Conservation (phyloP, 2,888 invertebrate genomes). For the Cotesia congregata region DNA sequence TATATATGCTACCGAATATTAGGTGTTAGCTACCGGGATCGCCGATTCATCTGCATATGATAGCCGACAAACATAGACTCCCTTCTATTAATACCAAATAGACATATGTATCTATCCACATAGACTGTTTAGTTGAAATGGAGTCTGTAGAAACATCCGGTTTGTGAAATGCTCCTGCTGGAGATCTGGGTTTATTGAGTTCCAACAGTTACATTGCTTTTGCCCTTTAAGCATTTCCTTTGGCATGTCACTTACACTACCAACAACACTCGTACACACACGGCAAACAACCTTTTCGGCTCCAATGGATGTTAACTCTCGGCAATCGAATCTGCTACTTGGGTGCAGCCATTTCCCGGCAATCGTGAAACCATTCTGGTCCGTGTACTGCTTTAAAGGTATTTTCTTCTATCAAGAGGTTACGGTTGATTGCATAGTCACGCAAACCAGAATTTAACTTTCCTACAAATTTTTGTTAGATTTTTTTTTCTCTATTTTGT, state of each 20-base stretch:
- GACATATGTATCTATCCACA: not conserved
- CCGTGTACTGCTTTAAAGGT: not conserved
- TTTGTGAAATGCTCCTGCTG: not conserved
- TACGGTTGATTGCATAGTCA: slow-evolving; percentile 6
- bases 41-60: slow-evolving; percentile 42
- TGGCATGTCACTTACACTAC: not conserved
- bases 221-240: slow-evolving; percentile 9
- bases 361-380: not conserved
- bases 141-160: not conserved
- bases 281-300: not conserved
- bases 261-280: not conserved
- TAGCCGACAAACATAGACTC: not conserved
- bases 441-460: slow-evolving; percentile 14
- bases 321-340: slow-evolving; percentile 2
- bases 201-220: slow-evolving; percentile 6
- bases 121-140: too few species aligned
- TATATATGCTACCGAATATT: slow-evolving; percentile 15
- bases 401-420: slow-evolving; percentile 10
- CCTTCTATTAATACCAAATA: not conserved
- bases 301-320: slow-evolving; percentile 10
- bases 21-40: slow-evolving; percentile 36
- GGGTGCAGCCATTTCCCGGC: slow-evolving; percentile 19
- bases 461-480: not conserved
- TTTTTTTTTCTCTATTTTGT: slow-evolving; percentile 14
- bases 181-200: not conserved